Evolutionary conservation across 2,888 invertebrate genomes (phyloP).

Genomic region (Dolomedes plantarius): DNA sequence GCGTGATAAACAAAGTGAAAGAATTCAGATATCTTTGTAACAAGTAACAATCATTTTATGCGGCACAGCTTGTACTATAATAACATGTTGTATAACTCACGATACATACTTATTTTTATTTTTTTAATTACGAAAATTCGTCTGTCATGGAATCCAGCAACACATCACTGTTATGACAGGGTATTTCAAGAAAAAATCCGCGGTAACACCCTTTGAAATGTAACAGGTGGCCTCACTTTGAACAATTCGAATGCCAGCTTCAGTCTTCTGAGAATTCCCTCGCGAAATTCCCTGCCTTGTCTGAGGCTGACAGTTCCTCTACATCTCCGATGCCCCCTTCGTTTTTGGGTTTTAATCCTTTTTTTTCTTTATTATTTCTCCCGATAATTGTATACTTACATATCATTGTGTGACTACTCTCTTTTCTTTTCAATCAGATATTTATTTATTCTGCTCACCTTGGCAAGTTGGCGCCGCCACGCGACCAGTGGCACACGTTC

Average conservation of each 20-base stretch:
- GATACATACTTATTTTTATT: too few species aligned
- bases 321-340: background rate
- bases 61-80: too few species aligned
- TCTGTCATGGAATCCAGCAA: background rate
- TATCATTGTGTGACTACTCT: background rate
- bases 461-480: slow-evolving; percentile 13
- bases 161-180: background rate
- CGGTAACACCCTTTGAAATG: background rate
- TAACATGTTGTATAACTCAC: too few species aligned
- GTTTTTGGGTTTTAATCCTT: background rate
- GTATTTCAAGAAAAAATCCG: background rate
- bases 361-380: too few species aligned
- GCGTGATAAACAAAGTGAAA: too few species aligned
- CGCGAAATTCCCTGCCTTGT: background rate
- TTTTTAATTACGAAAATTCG: too few species aligned
- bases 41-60: too few species aligned
- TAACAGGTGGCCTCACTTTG: background rate
- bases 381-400: background rate
- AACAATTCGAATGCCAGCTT: background rate
- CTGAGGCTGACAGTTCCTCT: background rate
- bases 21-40: too few species aligned
- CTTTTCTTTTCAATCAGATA: background rate
- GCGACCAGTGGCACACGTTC: background rate
- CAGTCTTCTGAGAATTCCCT: background rate
- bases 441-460: slow-evolving; percentile 16